phyloP scores from a whole-genome alignment of 2,113 vertebrate species.

The Chaenocephalus aceratus region DNA sequence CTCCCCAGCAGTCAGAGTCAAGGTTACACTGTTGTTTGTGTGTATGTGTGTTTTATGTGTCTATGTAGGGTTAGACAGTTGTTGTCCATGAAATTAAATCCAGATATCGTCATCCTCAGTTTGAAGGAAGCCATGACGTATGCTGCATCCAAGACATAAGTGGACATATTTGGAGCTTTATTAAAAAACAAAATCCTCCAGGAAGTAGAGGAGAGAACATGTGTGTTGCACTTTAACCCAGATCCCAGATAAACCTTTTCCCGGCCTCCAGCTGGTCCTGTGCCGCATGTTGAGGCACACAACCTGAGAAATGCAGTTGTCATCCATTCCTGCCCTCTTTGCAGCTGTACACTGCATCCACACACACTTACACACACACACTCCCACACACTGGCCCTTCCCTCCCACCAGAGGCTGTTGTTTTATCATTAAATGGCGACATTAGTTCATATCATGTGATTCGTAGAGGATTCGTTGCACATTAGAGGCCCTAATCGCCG shows the following conservation, averaged over 20 bases:
- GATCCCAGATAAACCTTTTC: conserved; percentile 16
- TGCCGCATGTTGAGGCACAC: conserved; percentile 40
- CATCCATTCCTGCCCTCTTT: conserved; percentile 88
- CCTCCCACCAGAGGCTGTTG: conserved; percentile 78
- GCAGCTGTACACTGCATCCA: conserved; percentile 74
- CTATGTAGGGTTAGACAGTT: not conserved
- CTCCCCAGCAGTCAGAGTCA: conserved; percentile 71
- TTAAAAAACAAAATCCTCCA: not conserved
- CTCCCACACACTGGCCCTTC: conserved; percentile 57
- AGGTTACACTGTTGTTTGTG: conserved; percentile 34
- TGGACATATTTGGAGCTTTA: not conserved
- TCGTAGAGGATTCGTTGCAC: conserved; percentile 87
- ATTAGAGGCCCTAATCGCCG: conserved; percentile 89
- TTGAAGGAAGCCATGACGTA: not conserved
- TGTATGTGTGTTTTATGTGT: not conserved
- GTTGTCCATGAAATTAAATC: conserved; percentile 15
- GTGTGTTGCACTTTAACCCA: conserved; percentile 45
- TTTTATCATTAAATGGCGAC: conserved; percentile 91
- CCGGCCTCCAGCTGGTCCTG: conserved; percentile 21
- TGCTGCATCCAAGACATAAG: not conserved
- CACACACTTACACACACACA: conserved; percentile 34
- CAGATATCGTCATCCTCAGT: not conserved
- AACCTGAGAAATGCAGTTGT: conserved; percentile 87
- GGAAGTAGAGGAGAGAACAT: not conserved
- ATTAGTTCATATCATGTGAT: conserved; percentile 93